Evolutionary conservation across 2,113 vertebrate species (phyloP).

Genomic region (Microcebus tavaratra): DNA sequence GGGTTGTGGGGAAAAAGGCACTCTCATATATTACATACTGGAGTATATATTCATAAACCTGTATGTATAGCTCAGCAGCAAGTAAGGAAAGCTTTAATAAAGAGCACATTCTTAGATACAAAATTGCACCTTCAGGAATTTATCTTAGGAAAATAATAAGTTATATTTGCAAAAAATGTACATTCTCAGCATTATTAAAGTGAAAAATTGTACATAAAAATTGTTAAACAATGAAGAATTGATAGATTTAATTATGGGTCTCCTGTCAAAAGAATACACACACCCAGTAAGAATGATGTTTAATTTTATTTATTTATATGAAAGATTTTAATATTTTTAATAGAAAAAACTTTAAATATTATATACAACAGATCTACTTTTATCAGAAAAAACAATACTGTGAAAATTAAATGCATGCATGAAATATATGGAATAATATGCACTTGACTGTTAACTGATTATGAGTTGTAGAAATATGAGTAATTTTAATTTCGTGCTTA

Average conservation of each 20-base stretch:
- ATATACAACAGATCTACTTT: too few relatives aligned
- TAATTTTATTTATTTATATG: not conserved
- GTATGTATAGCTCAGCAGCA: not conserved
- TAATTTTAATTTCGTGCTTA: not conserved
- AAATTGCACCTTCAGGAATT: not conserved
- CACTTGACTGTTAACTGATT: not conserved
- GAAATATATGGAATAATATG: not conserved
- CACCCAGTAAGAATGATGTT: not conserved
- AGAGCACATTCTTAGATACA: not conserved
- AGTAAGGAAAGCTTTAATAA: not conserved
- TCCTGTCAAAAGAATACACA: not conserved
- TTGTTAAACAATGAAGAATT: not conserved
- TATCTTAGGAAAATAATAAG: not conserved
- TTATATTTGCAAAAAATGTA: not conserved
- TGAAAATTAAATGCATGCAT: not conserved
- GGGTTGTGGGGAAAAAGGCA: not conserved
- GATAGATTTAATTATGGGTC: not conserved
- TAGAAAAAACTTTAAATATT: not conserved
- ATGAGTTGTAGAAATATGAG: not conserved
- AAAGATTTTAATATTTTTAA: not conserved
- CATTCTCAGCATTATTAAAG: not conserved
- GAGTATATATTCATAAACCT: not conserved
- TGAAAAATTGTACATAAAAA: not conserved
- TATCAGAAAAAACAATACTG: not conserved
- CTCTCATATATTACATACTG: not conserved